These are phyloP conservation scores for Dicrurus megarhynchus DNA, from an alignment of 2,113 vertebrate genomes.

Conservation along the genomic window DNA sequence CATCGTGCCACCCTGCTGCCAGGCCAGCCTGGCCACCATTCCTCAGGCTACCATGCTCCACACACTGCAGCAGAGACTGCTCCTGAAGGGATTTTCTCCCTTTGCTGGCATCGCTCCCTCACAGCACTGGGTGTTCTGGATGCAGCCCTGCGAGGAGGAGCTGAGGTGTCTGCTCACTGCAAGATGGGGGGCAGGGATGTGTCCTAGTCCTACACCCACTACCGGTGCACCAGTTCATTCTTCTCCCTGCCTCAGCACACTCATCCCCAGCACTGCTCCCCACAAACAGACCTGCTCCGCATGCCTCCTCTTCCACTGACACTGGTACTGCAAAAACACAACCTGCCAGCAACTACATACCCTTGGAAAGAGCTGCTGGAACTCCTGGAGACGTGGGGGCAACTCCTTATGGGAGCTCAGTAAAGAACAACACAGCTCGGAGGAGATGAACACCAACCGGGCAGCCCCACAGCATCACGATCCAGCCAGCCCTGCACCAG, in stretches of 20 bases:
- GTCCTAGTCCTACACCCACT: background rate
- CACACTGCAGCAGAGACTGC: background rate
- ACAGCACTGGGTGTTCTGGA: background rate
- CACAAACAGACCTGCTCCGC: rapidly evolving
- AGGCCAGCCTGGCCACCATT: background rate
- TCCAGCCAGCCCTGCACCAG: background rate
- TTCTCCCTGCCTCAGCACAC: rapidly evolving
- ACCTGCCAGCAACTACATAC: background rate
- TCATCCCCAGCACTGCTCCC: background rate
- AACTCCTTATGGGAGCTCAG: background rate
- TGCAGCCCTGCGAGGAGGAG: background rate
- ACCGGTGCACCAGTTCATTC: background rate
- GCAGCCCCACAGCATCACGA: rapidly evolving
- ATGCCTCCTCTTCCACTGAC: background rate
- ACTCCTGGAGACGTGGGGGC: background rate
- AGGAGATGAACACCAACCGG: rapidly evolving
- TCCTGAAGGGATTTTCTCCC: background rate
- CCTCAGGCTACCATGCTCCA: background rate
- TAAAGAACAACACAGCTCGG: rapidly evolving
- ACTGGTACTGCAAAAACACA: rapidly evolving
- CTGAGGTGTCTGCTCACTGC: rapidly evolving
- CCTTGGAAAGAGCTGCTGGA: background rate
- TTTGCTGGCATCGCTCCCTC: rapidly evolving
- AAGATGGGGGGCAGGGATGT: background rate
- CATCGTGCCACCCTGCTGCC: background rate